Percentiles rank a stretch among this genome's conserved stretches.
phyloP scores from a whole-genome alignment of 2,888 invertebrate species.

The Phania funesta region DNA sequence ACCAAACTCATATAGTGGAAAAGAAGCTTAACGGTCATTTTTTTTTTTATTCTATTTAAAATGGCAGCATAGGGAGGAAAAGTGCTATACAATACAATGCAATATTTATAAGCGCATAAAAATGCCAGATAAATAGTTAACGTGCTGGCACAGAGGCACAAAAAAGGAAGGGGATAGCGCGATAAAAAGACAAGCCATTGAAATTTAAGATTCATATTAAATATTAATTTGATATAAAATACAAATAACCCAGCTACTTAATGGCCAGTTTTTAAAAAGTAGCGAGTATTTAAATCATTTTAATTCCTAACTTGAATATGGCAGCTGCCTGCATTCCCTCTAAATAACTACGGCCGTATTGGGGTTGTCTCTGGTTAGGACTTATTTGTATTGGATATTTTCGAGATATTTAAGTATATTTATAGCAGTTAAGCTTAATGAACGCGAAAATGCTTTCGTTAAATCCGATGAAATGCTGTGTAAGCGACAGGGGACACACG shows the following conservation, averaged over 20 bases:
- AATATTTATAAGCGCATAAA: conserved; percentile 38
- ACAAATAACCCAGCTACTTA: no score
- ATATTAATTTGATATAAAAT: no score
- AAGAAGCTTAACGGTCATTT: conserved; percentile 56
- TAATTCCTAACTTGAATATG: no score
- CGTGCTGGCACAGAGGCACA: background rate
- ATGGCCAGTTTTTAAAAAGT: no score
- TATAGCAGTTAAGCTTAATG: conserved; percentile 63
- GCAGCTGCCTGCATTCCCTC: no score
- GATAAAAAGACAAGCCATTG: background rate
- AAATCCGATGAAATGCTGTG: conserved; percentile 51
- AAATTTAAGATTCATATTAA: no score
- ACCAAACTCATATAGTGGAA: conserved; percentile 54
- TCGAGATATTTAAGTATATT: conserved; percentile 52
- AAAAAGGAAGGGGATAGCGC: background rate
- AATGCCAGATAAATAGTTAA: conserved; percentile 18
- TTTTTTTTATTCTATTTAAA: conserved; percentile 3
- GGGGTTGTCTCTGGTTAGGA: background rate
- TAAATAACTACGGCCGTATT: background rate
- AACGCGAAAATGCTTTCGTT: conserved; percentile 59
- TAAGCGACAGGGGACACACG: conserved; percentile 16
- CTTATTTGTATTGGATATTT: conserved; percentile 25
- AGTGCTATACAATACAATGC: conserved; percentile 12
- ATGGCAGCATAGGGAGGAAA: conserved; percentile 30
- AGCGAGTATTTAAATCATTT: no score